Base-by-base conservation (phyloP, 2,888 invertebrate species). In the Pelosia muscerda region DNA sequence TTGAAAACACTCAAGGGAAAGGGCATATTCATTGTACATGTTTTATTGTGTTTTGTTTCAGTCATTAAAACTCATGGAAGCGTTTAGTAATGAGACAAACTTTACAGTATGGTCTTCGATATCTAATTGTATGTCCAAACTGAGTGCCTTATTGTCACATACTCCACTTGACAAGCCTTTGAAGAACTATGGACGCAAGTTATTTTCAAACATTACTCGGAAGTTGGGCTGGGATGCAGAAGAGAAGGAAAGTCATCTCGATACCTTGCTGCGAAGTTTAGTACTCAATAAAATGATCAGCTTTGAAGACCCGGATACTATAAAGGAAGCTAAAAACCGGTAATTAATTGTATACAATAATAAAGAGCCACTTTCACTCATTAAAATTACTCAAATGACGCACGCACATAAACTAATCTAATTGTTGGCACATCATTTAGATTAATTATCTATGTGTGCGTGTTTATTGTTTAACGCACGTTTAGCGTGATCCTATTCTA, bases 41-140 rank as follows among this genome's bases (percentile, higher is more conserved):
- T 22, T 56, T 61, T 1, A 22, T 34, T 61, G 23, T 8, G 28
- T 59, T 58, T 56, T 34, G 76, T 88, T 89, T 19, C 89, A 94
- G 93, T 95, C 95, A 0, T 93, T 99, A 65, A 96, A 97, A 85
- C 95, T 99, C n/a, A 96, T 98, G 86, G 96, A 97, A 81, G 98
- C 98, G 0, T 98, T 97, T 88, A 95, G 96, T 74, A 96, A 97
- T 78, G 99, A 99, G 90, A 97, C 96, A 53, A 98, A 99, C 91
- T 99, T 97, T 93, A 98, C 98, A 0, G 99, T 99, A 0, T 99
- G 99, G 99, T 97, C 97, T 10, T 97, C 97, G 0, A 96, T 98
- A 76, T 96, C 96, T 56, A 97, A 97, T 87, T 97, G 97, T 80
- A 92, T 99, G 66, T 95, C 96, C n/a, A 97, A 97, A 86, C 94